These are phyloP conservation scores for Scolopax rusticola DNA, from an alignment of 2,797 vertebrate genomes.

Conservation along the genomic window DNA sequence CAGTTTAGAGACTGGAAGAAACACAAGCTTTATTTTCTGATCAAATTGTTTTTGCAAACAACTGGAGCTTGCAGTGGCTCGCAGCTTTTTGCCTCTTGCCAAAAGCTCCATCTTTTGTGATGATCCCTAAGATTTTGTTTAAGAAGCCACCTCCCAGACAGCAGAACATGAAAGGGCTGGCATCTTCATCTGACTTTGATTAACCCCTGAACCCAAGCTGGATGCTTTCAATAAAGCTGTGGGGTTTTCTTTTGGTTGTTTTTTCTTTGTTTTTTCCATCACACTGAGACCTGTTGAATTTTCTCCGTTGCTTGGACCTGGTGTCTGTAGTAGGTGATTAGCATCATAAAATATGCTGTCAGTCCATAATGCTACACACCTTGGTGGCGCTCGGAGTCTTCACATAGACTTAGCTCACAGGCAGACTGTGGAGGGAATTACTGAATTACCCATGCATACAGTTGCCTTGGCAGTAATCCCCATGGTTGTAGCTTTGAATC, in stretches of 20 bases:
- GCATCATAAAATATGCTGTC: background rate
- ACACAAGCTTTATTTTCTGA: background rate
- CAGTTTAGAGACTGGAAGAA: background rate
- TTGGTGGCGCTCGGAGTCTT: background rate
- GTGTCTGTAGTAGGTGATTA: background rate
- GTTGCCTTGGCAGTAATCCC: background rate
- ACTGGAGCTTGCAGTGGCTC: background rate
- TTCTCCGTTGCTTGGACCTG: background rate
- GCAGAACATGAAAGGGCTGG: background rate
- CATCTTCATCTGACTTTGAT: background rate
- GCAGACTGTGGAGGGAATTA: background rate
- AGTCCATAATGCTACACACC: background rate
- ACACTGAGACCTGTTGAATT: background rate
- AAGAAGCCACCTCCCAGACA: background rate
- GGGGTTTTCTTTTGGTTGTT: background rate
- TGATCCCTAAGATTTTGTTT: background rate
- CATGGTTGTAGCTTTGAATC: background rate
- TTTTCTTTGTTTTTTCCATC: background rate
- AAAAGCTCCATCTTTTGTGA: background rate
- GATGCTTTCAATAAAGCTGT: background rate
- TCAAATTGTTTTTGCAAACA: background rate
- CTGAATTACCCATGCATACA: background rate
- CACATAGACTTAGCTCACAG: background rate
- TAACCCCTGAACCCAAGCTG: background rate
- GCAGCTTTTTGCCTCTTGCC: background rate